Conservation (phyloP, 2,113 vertebrate species). For the Butorides virescens region DNA sequence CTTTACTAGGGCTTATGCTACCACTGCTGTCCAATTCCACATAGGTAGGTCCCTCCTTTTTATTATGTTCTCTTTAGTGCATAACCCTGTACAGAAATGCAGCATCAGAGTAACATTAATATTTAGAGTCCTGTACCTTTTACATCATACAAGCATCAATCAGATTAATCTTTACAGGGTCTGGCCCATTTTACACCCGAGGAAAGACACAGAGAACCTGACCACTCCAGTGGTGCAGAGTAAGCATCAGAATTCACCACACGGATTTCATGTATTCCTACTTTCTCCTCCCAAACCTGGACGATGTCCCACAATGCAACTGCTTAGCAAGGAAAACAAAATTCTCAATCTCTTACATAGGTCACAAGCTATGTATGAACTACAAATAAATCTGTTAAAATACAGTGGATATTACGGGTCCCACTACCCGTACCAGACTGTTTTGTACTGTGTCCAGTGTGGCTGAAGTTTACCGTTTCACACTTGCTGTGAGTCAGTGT, state of each 20-base stretch:
- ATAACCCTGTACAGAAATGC: background rate
- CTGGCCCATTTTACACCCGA: background rate
- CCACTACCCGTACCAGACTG: background rate
- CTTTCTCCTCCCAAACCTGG: background rate
- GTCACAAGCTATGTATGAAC: background rate
- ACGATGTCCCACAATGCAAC: background rate
- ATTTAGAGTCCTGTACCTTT: background rate
- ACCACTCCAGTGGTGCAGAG: background rate
- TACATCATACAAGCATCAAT: background rate
- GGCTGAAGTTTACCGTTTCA: background rate
- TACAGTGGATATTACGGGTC: background rate
- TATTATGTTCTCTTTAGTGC: background rate
- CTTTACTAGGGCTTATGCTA: background rate
- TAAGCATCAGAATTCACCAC: background rate
- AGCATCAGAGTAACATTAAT: background rate
- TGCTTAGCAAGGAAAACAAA: background rate
- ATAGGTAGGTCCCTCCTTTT: background rate
- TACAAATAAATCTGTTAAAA: background rate
- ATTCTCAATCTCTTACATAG: background rate
- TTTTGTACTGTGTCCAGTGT: background rate
- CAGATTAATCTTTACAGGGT: background rate
- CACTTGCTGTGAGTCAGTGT: background rate
- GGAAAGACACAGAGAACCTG: background rate
- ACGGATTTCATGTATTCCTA: accelerated
- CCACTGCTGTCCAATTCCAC: background rate